Evolutionary conservation across 1,140 invertebrate genomes (phyloP).

Genomic region (Orchestia grillus): DNA sequence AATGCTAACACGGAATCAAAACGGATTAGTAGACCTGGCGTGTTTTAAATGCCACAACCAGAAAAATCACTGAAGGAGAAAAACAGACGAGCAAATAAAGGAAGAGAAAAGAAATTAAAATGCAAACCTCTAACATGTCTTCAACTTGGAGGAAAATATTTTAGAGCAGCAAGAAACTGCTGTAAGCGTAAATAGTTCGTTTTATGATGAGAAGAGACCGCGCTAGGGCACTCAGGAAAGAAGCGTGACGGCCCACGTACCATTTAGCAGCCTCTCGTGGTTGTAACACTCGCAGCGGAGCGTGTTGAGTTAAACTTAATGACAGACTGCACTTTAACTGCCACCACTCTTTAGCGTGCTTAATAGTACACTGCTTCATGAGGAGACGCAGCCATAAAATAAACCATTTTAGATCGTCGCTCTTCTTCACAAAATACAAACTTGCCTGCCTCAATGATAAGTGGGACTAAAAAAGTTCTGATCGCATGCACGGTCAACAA

Average conservation of each 20-base stretch:
- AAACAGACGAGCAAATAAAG: background rate
- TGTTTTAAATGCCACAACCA: background rate
- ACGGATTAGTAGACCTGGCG: background rate
- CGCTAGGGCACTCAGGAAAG: background rate
- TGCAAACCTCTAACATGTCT: background rate
- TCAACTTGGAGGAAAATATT: background rate
- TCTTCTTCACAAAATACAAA: background rate
- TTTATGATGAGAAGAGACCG: background rate
- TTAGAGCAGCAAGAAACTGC: background rate
- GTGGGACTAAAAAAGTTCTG: background rate
- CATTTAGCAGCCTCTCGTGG: conserved; percentile 15
- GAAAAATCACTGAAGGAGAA: background rate
- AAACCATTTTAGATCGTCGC: background rate
- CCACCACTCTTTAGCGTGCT: conserved; percentile 33
- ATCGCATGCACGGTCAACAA: conserved; percentile 12
- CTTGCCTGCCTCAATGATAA: background rate
- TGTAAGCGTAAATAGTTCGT: conserved; percentile 12
- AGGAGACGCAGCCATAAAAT: background rate
- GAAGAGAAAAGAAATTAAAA: background rate
- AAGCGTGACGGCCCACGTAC: background rate
- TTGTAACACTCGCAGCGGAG: conserved; percentile 12
- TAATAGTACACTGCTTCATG: conserved; percentile 26
- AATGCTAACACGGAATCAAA: background rate
- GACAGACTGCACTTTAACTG: conserved; percentile 31
- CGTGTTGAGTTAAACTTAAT: conserved; percentile 33